Conservation (phyloP, 2,797 vertebrate genomes). For the Centroberyx gerrardi region DNA sequence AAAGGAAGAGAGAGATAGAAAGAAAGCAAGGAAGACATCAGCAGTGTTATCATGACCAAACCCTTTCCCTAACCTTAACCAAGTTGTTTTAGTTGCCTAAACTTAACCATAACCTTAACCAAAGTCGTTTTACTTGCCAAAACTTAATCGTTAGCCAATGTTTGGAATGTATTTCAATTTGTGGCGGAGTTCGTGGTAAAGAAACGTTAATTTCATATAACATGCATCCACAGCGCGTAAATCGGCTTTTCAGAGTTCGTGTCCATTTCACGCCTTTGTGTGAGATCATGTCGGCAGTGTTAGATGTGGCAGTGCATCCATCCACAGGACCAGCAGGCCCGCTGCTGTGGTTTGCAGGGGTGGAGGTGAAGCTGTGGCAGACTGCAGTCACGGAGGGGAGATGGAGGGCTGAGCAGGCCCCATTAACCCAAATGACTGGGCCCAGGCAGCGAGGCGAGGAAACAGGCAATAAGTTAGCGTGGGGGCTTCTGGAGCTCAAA, state of each 20-base stretch:
- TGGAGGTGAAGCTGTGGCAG: conserved; percentile 24
- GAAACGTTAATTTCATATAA: too few relatives aligned
- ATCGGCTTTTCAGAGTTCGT: too few relatives aligned
- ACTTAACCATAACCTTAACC: too few relatives aligned
- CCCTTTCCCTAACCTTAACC: too few relatives aligned
- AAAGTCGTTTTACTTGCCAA: too few relatives aligned
- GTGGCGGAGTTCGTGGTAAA: too few relatives aligned
- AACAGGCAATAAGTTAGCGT: conserved; percentile 68
- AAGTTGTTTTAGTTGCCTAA: too few relatives aligned
- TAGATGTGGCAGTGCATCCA: conserved; percentile 42
- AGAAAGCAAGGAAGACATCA: background rate
- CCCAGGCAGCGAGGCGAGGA: conserved; percentile 33
- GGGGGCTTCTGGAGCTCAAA: conserved; percentile 37
- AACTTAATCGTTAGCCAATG: too few relatives aligned
- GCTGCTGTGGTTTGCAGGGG: conserved; percentile 23
- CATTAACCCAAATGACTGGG: conserved; percentile 32
- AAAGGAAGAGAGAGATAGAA: conserved; percentile 30
- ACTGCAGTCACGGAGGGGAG: conserved; percentile 14
- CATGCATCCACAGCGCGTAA: too few relatives aligned
- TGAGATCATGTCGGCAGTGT: background rate
- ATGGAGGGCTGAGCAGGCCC: conserved; percentile 18
- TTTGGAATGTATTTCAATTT: too few relatives aligned
- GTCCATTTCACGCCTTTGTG: too few relatives aligned
- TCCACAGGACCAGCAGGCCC: conserved; percentile 4
- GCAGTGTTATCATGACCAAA: too few relatives aligned